phyloP scores from a whole-genome alignment of 2,113 vertebrate species.

The Poicephalus meyeri region DNA sequence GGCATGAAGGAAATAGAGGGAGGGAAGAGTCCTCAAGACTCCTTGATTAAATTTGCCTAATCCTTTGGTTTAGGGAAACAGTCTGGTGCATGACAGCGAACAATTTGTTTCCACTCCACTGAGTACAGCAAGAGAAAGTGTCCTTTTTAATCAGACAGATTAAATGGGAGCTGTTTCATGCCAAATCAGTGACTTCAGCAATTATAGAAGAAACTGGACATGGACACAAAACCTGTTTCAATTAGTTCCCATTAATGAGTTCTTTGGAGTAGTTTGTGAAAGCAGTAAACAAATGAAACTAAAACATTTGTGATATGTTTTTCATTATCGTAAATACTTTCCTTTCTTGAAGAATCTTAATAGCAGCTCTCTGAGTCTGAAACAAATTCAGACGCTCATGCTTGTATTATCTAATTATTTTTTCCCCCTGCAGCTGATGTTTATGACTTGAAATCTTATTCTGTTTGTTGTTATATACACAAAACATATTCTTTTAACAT shows the following conservation, averaged over 20 bases:
- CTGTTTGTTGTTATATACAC: neutral
- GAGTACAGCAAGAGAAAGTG: neutral
- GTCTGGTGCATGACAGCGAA: neutral
- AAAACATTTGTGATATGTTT: neutral
- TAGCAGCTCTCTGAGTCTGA: neutral
- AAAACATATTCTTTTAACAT: neutral
- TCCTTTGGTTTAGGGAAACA: constrained; percentile 14
- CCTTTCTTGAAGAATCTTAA: neutral
- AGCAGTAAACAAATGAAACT: constrained; percentile 20
- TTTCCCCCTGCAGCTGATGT: rapidly evolving
- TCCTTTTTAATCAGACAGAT: constrained; percentile 45
- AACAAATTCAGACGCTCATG: neutral
- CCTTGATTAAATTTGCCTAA: constrained; percentile 12
- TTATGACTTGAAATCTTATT: neutral
- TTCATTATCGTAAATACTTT: neutral
- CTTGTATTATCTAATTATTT: neutral
- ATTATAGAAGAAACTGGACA: constrained; percentile 39
- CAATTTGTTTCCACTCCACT: constrained; percentile 24
- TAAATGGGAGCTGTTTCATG: constrained; percentile 28
- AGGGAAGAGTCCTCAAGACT: neutral
- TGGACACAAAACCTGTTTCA: neutral
- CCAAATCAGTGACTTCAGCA: constrained; percentile 25
- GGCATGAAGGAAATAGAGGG: neutral
- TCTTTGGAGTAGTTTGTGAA: neutral
- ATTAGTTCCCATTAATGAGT: constrained; percentile 44